phyloP scores from a whole-genome alignment of 1,140 invertebrate genomes.

The Drosophila ananassae region DNA sequence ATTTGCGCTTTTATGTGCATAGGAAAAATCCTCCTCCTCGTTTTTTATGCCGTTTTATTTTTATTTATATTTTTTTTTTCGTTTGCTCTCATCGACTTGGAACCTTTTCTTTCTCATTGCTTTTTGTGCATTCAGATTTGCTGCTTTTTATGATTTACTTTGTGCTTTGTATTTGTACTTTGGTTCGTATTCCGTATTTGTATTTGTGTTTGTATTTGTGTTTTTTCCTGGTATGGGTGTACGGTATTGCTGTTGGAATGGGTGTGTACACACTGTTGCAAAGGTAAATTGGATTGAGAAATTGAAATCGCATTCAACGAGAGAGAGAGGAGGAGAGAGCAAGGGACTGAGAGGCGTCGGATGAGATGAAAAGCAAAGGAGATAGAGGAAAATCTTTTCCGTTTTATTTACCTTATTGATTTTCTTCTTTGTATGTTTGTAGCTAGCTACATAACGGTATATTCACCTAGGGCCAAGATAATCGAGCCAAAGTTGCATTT shows the following conservation, averaged over 20 bases:
- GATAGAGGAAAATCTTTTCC: constrained; percentile 58
- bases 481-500: constrained; percentile 42
- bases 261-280: constrained; percentile 51
- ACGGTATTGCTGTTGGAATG: constrained; percentile 1
- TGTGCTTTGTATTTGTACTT: constrained; percentile 65
- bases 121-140: constrained; percentile 71
- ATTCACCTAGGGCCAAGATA: constrained; percentile 24
- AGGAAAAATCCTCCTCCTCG: constrained; percentile 15
- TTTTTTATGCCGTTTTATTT: constrained; percentile 1
- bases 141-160: constrained; percentile 65
- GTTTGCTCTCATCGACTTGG: constrained; percentile 15
- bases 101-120: constrained; percentile 19
- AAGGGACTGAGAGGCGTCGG: neutral
- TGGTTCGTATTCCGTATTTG: constrained; percentile 48
- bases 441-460: constrained; percentile 7
- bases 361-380: constrained; percentile 11
- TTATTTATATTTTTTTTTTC: constrained; percentile 12
- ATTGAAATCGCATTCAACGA: constrained; percentile 75
- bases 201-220: constrained; percentile 21
- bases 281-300: constrained; percentile 81
- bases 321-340: constrained; percentile 5
- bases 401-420: constrained; percentile 73
- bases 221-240: constrained; percentile 18
- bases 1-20: constrained; percentile 78
- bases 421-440: constrained; percentile 48